phyloP scores from a whole-genome alignment of 2,113 vertebrate species.

The Eulacestoma nigropectus region DNA sequence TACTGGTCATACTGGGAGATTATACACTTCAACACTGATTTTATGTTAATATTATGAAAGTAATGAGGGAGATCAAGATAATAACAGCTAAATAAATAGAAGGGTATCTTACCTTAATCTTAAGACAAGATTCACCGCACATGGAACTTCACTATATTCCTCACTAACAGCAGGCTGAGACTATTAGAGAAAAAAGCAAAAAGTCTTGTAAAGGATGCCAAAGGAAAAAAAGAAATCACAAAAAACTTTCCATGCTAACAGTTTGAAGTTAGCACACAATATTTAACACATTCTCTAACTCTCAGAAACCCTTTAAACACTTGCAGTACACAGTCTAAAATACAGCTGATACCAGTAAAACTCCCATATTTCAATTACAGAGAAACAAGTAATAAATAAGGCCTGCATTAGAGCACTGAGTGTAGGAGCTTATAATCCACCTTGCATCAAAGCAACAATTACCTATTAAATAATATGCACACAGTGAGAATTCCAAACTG shows the following conservation, averaged over 20 bases:
- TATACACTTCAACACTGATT: constrained; percentile 45
- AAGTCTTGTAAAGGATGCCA: background rate
- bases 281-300: constrained; percentile 1
- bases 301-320: background rate
- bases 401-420: background rate
- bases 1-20: constrained; percentile 52
- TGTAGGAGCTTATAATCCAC: background rate
- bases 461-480: background rate
- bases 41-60: constrained; percentile 60
- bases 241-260: background rate
- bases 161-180: constrained; percentile 78
- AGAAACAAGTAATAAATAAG: background rate
- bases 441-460: background rate
- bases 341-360: background rate
- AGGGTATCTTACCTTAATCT: constrained; percentile 86
- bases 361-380: background rate
- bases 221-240: background rate
- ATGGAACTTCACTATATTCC: constrained; percentile 75
- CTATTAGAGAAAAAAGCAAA: constrained; percentile 63
- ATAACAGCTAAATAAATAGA: constrained; percentile 4
- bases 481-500: background rate
- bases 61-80: constrained; percentile 44
- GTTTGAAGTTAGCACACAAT: background rate
- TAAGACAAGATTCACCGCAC: constrained; percentile 92
- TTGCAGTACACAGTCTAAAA: background rate